Evolutionary conservation across 2,797 vertebrate genomes (phyloP).

Genomic region (Danio aesculapii): DNA sequence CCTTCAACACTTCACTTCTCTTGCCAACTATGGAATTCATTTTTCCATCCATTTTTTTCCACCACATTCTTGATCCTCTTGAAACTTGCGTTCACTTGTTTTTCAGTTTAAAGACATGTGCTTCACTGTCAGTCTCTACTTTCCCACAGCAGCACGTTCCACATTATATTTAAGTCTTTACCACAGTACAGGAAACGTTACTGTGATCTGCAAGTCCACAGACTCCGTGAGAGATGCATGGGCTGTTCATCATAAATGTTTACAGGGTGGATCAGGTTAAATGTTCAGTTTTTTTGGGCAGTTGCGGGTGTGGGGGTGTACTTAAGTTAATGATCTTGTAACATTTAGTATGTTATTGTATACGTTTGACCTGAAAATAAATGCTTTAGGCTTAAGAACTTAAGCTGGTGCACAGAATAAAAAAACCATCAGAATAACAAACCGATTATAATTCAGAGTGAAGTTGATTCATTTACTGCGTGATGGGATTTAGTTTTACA

Average conservation of each 20-base stretch:
- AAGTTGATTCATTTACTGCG: no score
- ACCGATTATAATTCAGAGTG: no score
- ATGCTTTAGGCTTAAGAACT: no score
- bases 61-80: neutral
- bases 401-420: no score
- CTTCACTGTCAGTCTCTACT: neutral
- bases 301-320: neutral
- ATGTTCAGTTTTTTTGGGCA: neutral
- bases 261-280: neutral
- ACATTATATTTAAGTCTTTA: neutral
- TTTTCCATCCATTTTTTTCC: neutral
- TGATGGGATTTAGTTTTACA: no score
- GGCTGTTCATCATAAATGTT: neutral
- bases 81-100: slow-evolving; percentile 7
- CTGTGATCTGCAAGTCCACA: neutral
- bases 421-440: no score
- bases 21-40: neutral
- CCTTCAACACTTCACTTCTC: neutral
- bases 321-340: neutral
- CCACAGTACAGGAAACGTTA: neutral
- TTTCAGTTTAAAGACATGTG: neutral
- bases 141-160: neutral
- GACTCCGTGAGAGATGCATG: neutral
- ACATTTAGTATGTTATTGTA: no score
- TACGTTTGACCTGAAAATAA: no score